Evolutionary conservation across 2,888 invertebrate species (phyloP).

Genomic region (Tanypteryx hageni): DNA sequence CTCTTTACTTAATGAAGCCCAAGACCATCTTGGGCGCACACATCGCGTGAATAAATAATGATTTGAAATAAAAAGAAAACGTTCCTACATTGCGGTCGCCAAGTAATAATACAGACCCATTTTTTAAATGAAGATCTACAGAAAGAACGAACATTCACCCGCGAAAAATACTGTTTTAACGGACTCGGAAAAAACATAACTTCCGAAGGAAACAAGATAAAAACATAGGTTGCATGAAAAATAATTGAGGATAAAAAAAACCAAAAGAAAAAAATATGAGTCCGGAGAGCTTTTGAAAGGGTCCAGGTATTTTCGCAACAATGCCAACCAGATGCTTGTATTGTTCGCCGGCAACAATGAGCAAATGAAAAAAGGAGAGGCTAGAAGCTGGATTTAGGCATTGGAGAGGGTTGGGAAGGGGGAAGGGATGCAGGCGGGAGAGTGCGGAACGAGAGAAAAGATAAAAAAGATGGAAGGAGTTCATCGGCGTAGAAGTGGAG

Average conservation of each 20-base stretch:
- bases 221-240: constrained; percentile 15
- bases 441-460: not conserved
- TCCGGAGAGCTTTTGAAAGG: not conserved
- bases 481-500: not conserved
- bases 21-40: too few relatives aligned
- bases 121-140: not conserved
- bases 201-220: constrained; percentile 43
- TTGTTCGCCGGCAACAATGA: constrained; percentile 60
- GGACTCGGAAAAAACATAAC: not conserved
- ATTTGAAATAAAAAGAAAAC: too few relatives aligned
- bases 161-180: not conserved
- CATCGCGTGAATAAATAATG: too few relatives aligned
- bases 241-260: constrained; percentile 52
- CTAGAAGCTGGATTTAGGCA: not conserved
- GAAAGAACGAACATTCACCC: not conserved
- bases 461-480: not conserved
- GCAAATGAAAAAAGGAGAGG: not conserved
- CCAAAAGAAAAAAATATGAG: constrained; percentile 18
- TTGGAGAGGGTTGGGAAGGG: not conserved
- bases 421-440: not conserved
- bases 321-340: constrained; percentile 53
- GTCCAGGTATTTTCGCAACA: constrained; percentile 54
- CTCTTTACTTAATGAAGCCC: too few relatives aligned
- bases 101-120: not conserved
- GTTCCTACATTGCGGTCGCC: not conserved